phyloP scores from a whole-genome alignment of 2,797 vertebrate species.

The Siniperca scherzeri region DNA sequence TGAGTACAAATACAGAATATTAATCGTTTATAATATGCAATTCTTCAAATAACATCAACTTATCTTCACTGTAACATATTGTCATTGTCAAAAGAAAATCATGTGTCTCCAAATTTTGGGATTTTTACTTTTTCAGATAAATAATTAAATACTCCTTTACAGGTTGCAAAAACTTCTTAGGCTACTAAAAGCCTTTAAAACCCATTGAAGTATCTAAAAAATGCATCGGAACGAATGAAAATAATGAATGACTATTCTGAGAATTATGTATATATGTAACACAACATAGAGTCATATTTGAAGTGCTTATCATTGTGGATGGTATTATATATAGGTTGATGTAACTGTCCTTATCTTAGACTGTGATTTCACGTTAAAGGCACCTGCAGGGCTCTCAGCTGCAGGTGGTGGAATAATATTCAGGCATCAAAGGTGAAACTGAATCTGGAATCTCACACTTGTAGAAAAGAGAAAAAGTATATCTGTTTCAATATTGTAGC shows the following conservation, averaged over 20 bases:
- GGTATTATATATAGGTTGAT: not conserved
- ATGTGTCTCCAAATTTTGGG: not conserved
- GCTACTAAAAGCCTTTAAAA: not conserved
- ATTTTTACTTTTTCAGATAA: not conserved
- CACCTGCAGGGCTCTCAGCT: conserved; percentile 4
- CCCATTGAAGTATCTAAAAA: not conserved
- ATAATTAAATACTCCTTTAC: not conserved
- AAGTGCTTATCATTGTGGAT: not conserved
- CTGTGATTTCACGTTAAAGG: not conserved
- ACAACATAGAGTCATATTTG: not conserved
- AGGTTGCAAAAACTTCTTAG: not conserved
- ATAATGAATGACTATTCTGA: not conserved
- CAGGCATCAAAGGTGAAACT: not conserved
- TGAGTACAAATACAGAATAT: not conserved
- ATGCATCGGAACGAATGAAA: not conserved
- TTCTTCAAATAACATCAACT: not conserved
- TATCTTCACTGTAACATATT: not conserved
- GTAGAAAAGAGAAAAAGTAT: not conserved
- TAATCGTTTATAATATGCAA: not conserved
- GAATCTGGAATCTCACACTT: not conserved
- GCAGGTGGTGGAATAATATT: not conserved
- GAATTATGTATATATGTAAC: not conserved
- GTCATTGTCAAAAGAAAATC: not conserved
- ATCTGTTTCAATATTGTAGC: not conserved
- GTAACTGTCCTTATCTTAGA: too few relatives aligned